A percentile compares a stretch with the other conserved stretches of the same genome.
phyloP scores from a whole-genome alignment of 2,888 invertebrate species.

The Colletes collaris region DNA sequence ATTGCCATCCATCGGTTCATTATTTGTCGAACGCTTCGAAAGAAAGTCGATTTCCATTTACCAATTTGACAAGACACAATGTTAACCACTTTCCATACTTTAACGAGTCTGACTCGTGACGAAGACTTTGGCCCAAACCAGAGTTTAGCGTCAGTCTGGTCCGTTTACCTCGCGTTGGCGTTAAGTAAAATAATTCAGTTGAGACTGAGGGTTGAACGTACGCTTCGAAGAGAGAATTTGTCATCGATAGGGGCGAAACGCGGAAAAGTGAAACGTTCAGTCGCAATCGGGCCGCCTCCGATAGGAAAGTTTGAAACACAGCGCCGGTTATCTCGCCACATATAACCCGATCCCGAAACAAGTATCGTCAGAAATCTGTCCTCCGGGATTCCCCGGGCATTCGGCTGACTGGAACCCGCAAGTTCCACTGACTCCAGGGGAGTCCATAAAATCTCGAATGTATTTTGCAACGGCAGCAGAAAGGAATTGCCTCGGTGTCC shows the following conservation, averaged over 20 bases:
- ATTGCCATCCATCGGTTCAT: too few species aligned
- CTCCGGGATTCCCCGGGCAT: constrained; percentile 52
- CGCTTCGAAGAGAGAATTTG: too few species aligned
- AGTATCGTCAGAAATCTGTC: constrained; percentile 40
- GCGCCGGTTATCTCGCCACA: constrained; percentile 15
- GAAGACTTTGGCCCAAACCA: too few species aligned
- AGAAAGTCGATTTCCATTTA: too few species aligned
- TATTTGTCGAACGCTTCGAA: too few species aligned
- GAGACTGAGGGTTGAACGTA: too few species aligned
- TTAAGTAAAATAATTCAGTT: too few species aligned
- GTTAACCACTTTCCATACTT: too few species aligned
- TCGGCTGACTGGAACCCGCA: constrained; percentile 51
- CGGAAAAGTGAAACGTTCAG: neutral
- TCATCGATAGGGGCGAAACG: neutral
- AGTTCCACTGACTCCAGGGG: constrained; percentile 65
- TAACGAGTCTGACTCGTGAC: too few species aligned
- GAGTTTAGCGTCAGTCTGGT: too few species aligned
- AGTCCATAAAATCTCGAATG: constrained; percentile 72
- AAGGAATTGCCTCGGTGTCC: constrained; percentile 65
- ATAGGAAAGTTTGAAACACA: constrained; percentile 22
- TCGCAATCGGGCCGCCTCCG: neutral
- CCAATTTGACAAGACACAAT: too few species aligned
- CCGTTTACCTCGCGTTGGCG: too few species aligned
- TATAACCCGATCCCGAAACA: constrained; percentile 14
- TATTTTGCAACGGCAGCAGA: constrained; percentile 72